These are phyloP conservation scores for Aquatica leii DNA, from an alignment of 2,888 invertebrate species.

Conservation along the genomic window DNA sequence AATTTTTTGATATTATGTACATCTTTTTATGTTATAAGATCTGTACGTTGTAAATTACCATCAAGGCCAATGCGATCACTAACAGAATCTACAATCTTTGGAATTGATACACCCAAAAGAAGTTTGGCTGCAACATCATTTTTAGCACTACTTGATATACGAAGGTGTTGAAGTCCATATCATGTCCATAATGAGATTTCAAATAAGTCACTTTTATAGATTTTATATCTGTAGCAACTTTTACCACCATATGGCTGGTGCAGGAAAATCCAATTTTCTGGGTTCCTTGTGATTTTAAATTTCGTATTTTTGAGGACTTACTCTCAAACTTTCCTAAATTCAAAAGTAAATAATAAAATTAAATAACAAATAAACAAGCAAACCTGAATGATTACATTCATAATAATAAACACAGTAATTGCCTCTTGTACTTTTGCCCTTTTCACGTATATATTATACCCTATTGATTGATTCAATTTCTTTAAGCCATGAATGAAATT, in stretches of 20 bases:
- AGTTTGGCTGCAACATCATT: background rate
- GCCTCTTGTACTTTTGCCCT: too few species aligned
- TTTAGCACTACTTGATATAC: background rate
- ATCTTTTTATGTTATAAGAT: background rate
- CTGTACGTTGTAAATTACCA: background rate
- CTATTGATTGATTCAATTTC: too few species aligned
- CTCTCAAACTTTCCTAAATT: too few species aligned
- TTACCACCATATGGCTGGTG: background rate
- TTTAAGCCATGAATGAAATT: too few species aligned
- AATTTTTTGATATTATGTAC: background rate
- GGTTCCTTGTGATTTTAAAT: background rate
- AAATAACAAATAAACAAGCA: too few species aligned
- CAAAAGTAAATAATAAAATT: too few species aligned
- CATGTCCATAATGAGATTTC: constrained; percentile 1
- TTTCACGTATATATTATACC: too few species aligned
- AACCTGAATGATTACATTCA: too few species aligned
- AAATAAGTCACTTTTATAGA: background rate
- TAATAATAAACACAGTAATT: too few species aligned
- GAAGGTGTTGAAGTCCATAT: background rate
- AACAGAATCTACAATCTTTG: background rate
- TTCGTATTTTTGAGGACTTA: too few species aligned
- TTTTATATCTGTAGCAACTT: background rate
- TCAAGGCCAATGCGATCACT: background rate
- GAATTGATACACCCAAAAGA: background rate
- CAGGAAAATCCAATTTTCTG: background rate